Conservation (phyloP, 2,888 invertebrate genomes). For the Lithophane leautieri region DNA sequence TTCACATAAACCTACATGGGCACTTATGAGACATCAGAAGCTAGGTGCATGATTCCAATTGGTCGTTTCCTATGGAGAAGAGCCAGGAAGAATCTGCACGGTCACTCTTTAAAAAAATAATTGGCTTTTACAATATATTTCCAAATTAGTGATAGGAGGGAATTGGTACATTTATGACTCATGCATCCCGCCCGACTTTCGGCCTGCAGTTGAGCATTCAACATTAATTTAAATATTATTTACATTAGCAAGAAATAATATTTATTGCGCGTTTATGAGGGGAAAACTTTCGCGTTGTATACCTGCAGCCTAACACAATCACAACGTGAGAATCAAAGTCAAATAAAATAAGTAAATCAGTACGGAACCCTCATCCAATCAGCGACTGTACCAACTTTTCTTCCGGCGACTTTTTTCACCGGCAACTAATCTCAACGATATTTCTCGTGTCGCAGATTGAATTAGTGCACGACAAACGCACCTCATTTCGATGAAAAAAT, state of each 20-base stretch:
- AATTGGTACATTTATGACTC: too few species aligned
- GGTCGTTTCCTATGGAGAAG: too few species aligned
- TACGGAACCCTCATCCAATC: conserved; percentile 54
- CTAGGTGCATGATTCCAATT: too few species aligned
- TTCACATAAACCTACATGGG: too few species aligned
- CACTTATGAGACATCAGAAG: too few species aligned
- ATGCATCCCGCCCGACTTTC: background rate
- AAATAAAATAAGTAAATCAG: background rate
- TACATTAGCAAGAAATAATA: too few species aligned
- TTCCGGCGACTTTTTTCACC: conserved; percentile 74
- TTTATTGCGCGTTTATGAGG: background rate
- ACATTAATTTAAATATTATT: too few species aligned
- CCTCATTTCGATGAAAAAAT: conserved; percentile 73
- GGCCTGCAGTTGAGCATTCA: too few species aligned
- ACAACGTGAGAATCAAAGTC: background rate
- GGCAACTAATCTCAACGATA: conserved; percentile 83
- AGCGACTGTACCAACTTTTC: conserved; percentile 55
- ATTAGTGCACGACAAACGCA: conserved; percentile 84
- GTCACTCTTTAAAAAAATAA: too few species aligned
- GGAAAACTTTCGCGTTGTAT: background rate
- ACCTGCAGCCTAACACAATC: background rate
- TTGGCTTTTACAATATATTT: too few species aligned
- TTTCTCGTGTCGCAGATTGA: conserved; percentile 83
- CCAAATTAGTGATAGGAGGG: too few species aligned
- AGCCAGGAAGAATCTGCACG: too few species aligned